A percentile compares a stretch with the other conserved stretches of the same genome.
phyloP scores from a whole-genome alignment of 2,888 invertebrate species.

The Cephus runcator region DNA sequence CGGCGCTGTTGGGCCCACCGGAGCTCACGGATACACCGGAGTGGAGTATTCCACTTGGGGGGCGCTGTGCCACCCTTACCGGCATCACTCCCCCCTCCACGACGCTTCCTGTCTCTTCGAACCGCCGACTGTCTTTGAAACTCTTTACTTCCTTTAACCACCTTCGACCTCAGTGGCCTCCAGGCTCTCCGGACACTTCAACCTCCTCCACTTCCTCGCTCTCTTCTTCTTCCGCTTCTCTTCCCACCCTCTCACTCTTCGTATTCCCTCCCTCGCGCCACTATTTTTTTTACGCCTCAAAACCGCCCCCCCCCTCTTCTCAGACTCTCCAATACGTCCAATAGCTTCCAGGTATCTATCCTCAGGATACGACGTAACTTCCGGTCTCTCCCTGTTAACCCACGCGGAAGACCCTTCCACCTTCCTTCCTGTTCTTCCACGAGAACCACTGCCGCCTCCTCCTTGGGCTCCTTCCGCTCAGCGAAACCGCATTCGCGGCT shows the following conservation, averaged over 20 bases:
- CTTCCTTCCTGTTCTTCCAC: neutral
- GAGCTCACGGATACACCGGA: constrained; percentile 71
- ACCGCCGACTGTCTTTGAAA: constrained; percentile 21
- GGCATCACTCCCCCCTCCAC: constrained; percentile 66
- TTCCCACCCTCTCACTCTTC: neutral
- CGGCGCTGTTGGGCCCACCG: constrained; percentile 70
- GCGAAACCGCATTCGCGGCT: neutral
- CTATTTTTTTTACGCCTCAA: neutral
- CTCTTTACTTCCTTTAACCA: neutral
- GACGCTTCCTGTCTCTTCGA: constrained; percentile 58
- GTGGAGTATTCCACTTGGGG: constrained; percentile 74
- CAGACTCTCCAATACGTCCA: neutral
- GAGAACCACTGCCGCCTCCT: neutral
- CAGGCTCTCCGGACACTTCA: neutral
- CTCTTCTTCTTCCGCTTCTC: neutral
- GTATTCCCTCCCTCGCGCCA: neutral
- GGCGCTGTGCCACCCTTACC: constrained; percentile 72
- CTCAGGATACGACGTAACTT: neutral
- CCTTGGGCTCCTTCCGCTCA: neutral
- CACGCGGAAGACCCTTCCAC: neutral
- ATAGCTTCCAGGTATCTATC: neutral
- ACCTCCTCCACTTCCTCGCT: constrained; percentile 2
- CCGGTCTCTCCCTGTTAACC: neutral
- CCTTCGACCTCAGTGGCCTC: neutral
- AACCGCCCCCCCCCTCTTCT: neutral